Evolutionary conservation across 2,113 vertebrate genomes (phyloP), one percentile per base, ranked within the genome.

Genomic region (Scomber scombrus): DNA sequence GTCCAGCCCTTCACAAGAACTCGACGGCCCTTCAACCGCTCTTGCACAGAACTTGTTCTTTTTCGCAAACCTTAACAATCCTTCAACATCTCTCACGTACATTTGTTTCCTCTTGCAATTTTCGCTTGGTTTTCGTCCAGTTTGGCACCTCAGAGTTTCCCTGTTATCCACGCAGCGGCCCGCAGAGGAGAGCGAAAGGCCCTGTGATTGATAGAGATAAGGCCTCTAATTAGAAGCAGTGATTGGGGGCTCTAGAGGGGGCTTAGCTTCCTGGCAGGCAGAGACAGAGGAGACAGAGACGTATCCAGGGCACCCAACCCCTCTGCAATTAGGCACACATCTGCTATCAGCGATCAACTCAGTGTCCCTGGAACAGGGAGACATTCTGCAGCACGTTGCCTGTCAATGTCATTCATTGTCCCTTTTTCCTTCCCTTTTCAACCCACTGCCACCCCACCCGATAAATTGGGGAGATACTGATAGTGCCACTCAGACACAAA

Each of bases 381-480:
- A 82, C 55, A 62, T 71, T 86, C 73, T 63, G 82, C 81, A 55
- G 85, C 83, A 74, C 78, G 66, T 71, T 52, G 80, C 85, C 89
- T 78, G 91, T 90, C 93, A 93, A 91, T 91, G 92, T 93, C 92
- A 91, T 92, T 91, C 89, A 84, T 91, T 93, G 90, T 93, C 86
- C 89, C 74, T 84, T 57, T 72, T 69, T 16, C 60, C 61, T 82
- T 74, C 71, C 80, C 56, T 46, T 72, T 23, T 65, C 78, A 79
- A 77, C 84, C 85, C 57, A 40, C 70, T 55, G 62, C 77, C 78
- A 71, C 85, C 54, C 63, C 68, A 6, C 10, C 76, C 34, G 82
- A 88, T 83, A 62, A 87, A 79, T 69, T 46, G 62, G 12, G n/a
- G 50, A 86, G 89, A 92, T 90, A 81, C 62, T 14, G 64, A 54